Base-by-base conservation (phyloP, 1,140 invertebrate genomes). In the Venturia canescens region DNA sequence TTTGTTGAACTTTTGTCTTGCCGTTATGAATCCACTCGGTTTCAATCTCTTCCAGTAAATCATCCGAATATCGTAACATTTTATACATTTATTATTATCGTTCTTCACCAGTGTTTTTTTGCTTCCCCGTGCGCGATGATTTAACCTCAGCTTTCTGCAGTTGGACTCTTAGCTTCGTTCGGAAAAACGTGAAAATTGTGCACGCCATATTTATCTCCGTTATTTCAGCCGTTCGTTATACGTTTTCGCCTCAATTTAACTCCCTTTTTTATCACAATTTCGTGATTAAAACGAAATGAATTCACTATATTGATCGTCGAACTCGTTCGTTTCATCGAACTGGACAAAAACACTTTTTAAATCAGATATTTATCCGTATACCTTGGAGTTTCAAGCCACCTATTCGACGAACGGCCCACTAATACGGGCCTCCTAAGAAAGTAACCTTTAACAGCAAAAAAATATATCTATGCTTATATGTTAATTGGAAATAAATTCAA, bases 331-430 rank as follows among this genome's bases (percentile, higher is more conserved):
- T 72, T 15, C 38, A n/a, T 48, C 27, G 70, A 72, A 38, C 70
- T 23, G 44, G n/a, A 72, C 34, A 44, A 48, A 72, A 48, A 44
- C 70, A 44, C 70, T 72, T 26, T 44, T 44, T 48, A 48, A 11
- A 72, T 23, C 38, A 38, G 48, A 72, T 38, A 38, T 48, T 72
- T 48, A 48, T 72, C 70, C n/a, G n/a, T n/a, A n/a, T 72, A 72
- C 70, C 44, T 31, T 72, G 50, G 70, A 72, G 34, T 72, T 72
- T 72, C n/a, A 72, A 72, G 34, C 21, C 70, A 72, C 23, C 70
- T 72, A 72, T 67, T 34, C 15, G 67, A 70, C 31, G 11, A 38
- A 70, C n/a, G 67, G 67, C 38, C 27, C 31, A 11, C 15, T 16
- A 29, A 70, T 18, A 70, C 67, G 31, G 16, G 21, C 67, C 29